Evolutionary conservation across 2,797 vertebrate genomes (phyloP), one percentile per base, ranked within the genome.

Genomic region (Hydrolagus colliei): DNA sequence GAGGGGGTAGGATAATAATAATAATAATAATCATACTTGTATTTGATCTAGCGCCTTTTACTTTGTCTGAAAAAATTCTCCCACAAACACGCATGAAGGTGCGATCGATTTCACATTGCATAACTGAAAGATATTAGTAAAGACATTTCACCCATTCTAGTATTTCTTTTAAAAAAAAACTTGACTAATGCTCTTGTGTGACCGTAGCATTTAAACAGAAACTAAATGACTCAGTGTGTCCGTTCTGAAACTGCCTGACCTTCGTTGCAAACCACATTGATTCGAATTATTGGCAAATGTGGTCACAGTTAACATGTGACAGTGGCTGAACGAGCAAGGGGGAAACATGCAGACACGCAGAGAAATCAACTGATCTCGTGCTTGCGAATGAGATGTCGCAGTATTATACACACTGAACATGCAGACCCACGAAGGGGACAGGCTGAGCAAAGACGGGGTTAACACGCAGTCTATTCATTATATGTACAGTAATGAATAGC

Each of bases 381-480:
- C 27, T n/a, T 80, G n/a, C 62, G 27, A 27, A 80, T 65, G 62
- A n/a, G n/a, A 65, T 62, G 62, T 16, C 27, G 4, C n/a, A 79
- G 22, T 63, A 80, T 65, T 11, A 2, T 32, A 27, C 22, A 4
- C 9, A 12, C n/a, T 80, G 62, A 80, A 63, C 14, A 65, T 65
- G 22, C 27, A 13, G 65, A 5, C 14, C 27, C 5, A 63, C 14
- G 12, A 80, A 80, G 16, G 63, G 22, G 77, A 80, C 61, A 2
- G 11, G 18, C 27, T 82, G 27, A 80, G 22, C 61, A 80, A n/a
- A 2, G 11, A 18, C 27, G 67, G 27, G 16, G 14, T 68, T 82
- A 82, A 68, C 27, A 67, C 67, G 67, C 27, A 67, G 63, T 82
- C 11, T 82, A 82, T 65, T 82, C n/a, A 41, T 41, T 68, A 82